Evolutionary conservation across 2,113 vertebrate species (phyloP).

Genomic region (Cyanocitta stelleri): DNA sequence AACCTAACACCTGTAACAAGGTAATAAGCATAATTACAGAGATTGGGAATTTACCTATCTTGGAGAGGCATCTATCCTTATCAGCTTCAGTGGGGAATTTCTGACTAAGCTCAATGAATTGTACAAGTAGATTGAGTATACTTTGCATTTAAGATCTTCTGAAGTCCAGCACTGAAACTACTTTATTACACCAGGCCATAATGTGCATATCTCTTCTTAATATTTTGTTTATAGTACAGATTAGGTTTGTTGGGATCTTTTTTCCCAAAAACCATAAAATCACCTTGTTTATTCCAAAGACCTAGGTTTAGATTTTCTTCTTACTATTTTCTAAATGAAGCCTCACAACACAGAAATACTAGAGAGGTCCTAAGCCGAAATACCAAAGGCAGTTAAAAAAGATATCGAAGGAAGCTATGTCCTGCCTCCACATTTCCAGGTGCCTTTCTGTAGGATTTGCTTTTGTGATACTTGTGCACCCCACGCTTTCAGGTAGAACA

Average conservation of each 20-base stretch:
- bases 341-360: background rate
- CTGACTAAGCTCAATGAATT: background rate
- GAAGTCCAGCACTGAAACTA: background rate
- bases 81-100: background rate
- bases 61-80: background rate
- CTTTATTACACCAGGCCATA: background rate
- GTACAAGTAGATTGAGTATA: background rate
- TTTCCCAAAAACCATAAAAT: background rate
- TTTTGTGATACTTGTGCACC: background rate
- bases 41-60: background rate
- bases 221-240: background rate
- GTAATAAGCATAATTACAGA: background rate
- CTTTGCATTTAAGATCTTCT: background rate
- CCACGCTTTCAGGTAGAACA: fast-evolving
- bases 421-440: background rate
- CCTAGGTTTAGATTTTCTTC: background rate
- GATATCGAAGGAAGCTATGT: background rate
- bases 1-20: background rate
- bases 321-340: background rate
- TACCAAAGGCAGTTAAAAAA: background rate
- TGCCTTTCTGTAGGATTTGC: background rate
- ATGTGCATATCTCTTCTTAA: background rate
- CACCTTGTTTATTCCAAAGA: background rate
- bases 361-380: background rate
- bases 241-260: background rate